Evolutionary conservation across 2,113 vertebrate genomes (phyloP).

Genomic region (Brevimyrus niger): DNA sequence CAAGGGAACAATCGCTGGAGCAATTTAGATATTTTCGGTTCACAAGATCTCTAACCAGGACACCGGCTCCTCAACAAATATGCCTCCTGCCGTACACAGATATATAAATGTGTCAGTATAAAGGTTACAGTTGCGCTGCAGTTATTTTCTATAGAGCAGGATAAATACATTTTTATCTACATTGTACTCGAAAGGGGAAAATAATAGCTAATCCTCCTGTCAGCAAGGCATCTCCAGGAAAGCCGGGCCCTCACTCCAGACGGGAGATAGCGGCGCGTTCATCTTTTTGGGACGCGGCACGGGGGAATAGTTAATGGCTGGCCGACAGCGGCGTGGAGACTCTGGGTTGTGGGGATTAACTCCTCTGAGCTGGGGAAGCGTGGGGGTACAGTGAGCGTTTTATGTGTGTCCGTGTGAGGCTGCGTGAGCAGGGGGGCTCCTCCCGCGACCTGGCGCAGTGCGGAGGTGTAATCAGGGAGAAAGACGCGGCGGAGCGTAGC

Average conservation of each 20-base stretch:
- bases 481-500: background rate
- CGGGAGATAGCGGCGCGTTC: background rate
- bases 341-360: background rate
- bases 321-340: background rate
- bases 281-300: background rate
- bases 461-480: background rate
- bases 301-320: background rate
- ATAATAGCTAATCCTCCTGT: background rate
- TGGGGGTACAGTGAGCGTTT: background rate
- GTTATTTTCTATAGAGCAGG: background rate
- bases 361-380: background rate
- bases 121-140: background rate
- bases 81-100: background rate
- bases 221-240: too few relatives aligned
- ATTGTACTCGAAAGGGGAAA: background rate
- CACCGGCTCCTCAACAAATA: background rate
- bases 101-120: background rate
- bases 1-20: background rate
- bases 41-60: background rate
- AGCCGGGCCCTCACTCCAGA: background rate
- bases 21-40: background rate
- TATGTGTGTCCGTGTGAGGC: background rate
- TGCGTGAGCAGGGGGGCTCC: too few relatives aligned
- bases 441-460: too few relatives aligned
- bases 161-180: background rate